A percentile compares a stretch with the other conserved stretches of the same genome.
These are phyloP conservation scores for Bombus confusus DNA, from an alignment of 1,140 invertebrate genomes.

Conservation along the genomic window DNA sequence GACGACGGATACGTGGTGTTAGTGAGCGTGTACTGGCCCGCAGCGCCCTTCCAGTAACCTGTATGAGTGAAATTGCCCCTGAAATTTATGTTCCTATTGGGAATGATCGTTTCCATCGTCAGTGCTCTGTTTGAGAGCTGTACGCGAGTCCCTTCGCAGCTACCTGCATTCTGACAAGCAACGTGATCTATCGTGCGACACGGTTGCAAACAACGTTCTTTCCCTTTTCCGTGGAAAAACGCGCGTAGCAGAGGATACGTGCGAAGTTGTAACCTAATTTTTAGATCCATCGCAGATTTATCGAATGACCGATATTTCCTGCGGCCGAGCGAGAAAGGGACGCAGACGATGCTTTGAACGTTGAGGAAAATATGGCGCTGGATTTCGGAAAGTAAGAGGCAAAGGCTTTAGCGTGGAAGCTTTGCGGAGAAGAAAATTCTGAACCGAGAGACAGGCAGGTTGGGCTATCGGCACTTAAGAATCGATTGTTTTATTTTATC, in stretches of 20 bases:
- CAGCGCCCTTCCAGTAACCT: conserved; percentile 49
- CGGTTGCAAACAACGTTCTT: background rate
- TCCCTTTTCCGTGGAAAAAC: background rate
- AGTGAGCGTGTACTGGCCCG: conserved; percentile 28
- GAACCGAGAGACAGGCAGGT: too few species aligned
- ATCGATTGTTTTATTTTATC: too few species aligned
- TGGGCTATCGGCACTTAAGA: too few species aligned
- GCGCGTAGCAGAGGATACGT: too few species aligned
- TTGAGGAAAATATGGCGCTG: background rate
- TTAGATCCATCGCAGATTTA: too few species aligned
- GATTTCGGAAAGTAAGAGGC: background rate
- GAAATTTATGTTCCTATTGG: conserved; percentile 69
- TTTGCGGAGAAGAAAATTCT: too few species aligned
- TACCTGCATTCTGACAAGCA: conserved; percentile 9
- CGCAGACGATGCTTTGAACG: background rate
- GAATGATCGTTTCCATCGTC: conserved; percentile 63
- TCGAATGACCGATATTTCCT: too few species aligned
- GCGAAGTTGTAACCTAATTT: too few species aligned
- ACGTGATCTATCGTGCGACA: conserved; percentile 14
- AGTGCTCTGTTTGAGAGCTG: conserved; percentile 18
- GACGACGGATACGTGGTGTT: conserved; percentile 53
- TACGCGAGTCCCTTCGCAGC: background rate
- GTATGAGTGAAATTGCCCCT: conserved; percentile 63
- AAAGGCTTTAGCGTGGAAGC: too few species aligned
- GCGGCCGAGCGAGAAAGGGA: too few species aligned